Evolutionary conservation across 2,797 vertebrate genomes (phyloP).

Genomic region (Manis pentadactyla): DNA sequence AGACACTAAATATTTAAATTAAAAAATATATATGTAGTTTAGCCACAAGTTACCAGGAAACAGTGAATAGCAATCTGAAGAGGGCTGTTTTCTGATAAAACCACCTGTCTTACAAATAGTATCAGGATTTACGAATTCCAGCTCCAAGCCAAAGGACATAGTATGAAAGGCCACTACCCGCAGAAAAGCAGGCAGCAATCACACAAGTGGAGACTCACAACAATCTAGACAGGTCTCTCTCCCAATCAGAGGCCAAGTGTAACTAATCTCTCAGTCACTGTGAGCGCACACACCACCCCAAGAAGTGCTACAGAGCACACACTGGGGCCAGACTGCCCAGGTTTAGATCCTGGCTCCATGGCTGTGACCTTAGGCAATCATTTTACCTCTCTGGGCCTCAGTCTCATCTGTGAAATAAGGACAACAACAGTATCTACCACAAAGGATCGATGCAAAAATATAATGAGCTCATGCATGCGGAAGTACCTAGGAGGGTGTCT

Average conservation of each 20-base stretch:
- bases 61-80: not conserved
- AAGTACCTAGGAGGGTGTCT: not conserved
- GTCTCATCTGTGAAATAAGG: not conserved
- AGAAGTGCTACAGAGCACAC: not conserved
- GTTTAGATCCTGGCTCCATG: conserved; percentile 6
- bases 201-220: not conserved
- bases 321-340: not conserved
- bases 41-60: conserved; percentile 1
- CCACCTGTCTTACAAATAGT: conserved; percentile 10
- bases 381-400: not conserved
- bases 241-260: not conserved
- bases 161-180: not conserved
- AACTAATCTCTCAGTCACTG: not conserved
- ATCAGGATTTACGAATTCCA: conserved; percentile 6
- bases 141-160: conserved; percentile 3
- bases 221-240: not conserved
- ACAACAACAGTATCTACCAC: not conserved
- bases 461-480: not conserved
- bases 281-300: not conserved
- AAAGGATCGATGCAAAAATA: not conserved
- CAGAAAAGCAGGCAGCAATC: not conserved
- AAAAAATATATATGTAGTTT: not conserved
- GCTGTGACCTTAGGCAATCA: not conserved
- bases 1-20: not conserved
- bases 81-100: conserved; percentile 28